phyloP scores from a whole-genome alignment of 2,888 invertebrate species.

The Drosophila ustulata region DNA sequence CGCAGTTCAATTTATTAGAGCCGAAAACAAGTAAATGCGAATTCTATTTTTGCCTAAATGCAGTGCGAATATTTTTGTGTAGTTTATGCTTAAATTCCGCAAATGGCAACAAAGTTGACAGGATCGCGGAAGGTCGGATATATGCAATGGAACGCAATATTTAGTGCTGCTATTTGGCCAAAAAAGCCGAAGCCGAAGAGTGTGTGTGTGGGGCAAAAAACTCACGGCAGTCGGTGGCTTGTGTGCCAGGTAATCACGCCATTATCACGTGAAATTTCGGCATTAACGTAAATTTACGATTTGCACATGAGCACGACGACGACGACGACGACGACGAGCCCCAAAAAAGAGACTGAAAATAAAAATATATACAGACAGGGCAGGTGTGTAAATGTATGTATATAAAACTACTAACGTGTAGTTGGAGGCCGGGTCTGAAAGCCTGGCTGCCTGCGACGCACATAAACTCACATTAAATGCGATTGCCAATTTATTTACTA shows the following conservation, averaged over 20 bases:
- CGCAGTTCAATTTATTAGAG: conserved; percentile 38
- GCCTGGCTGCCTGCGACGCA: conserved; percentile 66
- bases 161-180: conserved; percentile 31
- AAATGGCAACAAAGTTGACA: conserved; percentile 43
- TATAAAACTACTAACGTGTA: conserved; percentile 59
- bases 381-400: conserved; percentile 21
- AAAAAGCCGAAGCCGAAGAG: conserved; percentile 11
- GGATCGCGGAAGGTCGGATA: conserved; percentile 5
- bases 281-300: conserved; percentile 81
- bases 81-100: conserved; percentile 49
- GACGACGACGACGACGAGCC: background rate
- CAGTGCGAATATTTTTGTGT: conserved; percentile 32
- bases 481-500: conserved; percentile 82
- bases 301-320: conserved; percentile 68
- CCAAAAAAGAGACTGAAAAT: conserved; percentile 33
- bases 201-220: background rate
- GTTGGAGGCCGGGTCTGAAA: conserved; percentile 12
- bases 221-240: conserved; percentile 13
- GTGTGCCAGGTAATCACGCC: conserved; percentile 79
- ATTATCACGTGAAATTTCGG: conserved; percentile 82
- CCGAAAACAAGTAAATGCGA: conserved; percentile 16
- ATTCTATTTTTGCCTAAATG: conserved; percentile 34
- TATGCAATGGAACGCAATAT: conserved; percentile 64
- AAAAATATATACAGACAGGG: conserved; percentile 37
- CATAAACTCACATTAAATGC: conserved; percentile 81